Base-by-base conservation (phyloP, 2,797 vertebrate species). In the Tinamus major region DNA sequence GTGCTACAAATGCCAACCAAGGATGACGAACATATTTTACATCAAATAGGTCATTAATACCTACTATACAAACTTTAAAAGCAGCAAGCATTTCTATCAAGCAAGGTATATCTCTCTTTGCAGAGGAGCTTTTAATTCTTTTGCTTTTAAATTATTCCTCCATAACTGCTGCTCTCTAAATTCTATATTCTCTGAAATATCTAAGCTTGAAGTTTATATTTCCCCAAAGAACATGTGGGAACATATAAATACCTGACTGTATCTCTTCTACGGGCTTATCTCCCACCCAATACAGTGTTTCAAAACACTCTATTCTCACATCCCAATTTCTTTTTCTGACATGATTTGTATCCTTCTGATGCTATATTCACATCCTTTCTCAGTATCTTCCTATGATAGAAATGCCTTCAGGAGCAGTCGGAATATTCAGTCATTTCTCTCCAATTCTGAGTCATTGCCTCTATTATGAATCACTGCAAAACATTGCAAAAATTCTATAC, bases 381-480 rank as follows among this genome's bases (percentile, higher is more conserved):
- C 44, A 41, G 33, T 62, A 89, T 79, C 74, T 87, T 46, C 65
- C 77, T 71, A 27, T 27, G 62, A 80, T 39, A 91, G 85, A 94
- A 81, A 89, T n/a, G 69, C 31, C 89, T 94, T 91, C 51, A 72
- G 85, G 83, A 93, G 26, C 42, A 94, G 85, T 56, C 23, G 53
- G 85, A 96, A 85, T 70, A 46, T 51, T 41, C 42, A 87, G 51
- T 59, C 78, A 80, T 44, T 83, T 91, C 59, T 83, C 39, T 31
- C 23, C 72, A 53, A 77, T 61, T 82, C 69, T 92, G 93, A 95
- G 81, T 93, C 87, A 95, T 58, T 9, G 4, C 12, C 21, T 83
- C 46, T 86, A 13, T 41, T 94, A 65, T 92, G 82, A 93, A 94
- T 84, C 82, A 44, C 35, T 53, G 29, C 9, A 35, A 76, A 91